phyloP scores from a whole-genome alignment of 2,113 vertebrate genomes.

The Nerophis lumbriciformis region DNA sequence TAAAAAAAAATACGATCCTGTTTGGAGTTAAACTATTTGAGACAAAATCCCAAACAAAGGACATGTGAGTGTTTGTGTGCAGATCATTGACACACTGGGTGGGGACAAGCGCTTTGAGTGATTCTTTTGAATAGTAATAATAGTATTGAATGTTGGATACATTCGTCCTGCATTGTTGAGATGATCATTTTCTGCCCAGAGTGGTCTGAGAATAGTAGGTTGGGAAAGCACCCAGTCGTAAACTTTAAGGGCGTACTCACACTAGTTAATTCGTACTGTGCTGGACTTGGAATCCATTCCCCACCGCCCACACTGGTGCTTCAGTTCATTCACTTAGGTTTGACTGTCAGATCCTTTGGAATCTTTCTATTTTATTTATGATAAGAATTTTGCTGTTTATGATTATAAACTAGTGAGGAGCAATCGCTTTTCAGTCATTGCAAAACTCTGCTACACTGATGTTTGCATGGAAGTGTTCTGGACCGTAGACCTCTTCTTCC shows the following conservation, averaged over 20 bases:
- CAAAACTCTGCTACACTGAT: no score
- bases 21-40: constrained; percentile 12
- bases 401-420: no score
- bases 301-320: no score
- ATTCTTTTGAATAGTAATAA: not conserved
- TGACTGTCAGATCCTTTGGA: no score
- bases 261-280: no score
- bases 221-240: constrained; percentile 44
- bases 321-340: no score
- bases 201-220: constrained; percentile 28
- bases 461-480: no score
- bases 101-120: not conserved
- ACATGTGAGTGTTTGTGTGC: constrained; percentile 7
- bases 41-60: constrained; percentile 36
- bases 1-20: constrained; percentile 18
- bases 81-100: constrained; percentile 18
- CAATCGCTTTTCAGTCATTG: no score
- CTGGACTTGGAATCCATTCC: no score
- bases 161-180: constrained; percentile 2
- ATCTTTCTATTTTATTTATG: no score
- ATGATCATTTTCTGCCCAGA: constrained; percentile 37
- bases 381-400: no score
- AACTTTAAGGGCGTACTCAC: not conserved
- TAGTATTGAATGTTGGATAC: constrained; percentile 4
- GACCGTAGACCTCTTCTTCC: no score